phyloP scores from a whole-genome alignment of 1,140 invertebrate species.

The Rhopalosiphum padi region DNA sequence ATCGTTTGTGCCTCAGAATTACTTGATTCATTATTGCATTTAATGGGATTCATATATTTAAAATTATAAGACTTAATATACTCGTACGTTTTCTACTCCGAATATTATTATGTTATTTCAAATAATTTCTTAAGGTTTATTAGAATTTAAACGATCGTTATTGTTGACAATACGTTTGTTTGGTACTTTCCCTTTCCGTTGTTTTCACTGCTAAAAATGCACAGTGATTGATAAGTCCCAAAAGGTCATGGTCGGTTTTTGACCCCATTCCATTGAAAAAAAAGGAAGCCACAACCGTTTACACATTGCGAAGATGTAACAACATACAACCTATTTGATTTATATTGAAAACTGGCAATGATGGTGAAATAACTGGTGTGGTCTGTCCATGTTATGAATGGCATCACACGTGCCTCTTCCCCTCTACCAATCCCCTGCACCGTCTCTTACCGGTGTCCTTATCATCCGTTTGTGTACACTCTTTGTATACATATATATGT shows the following conservation, averaged over 20 bases:
- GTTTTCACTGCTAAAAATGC: slow-evolving; percentile 55
- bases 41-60: not conserved
- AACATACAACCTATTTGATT: slow-evolving; percentile 50
- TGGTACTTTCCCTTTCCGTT: slow-evolving; percentile 41
- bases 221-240: slow-evolving; percentile 42
- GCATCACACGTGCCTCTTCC: slow-evolving; percentile 54
- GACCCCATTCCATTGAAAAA: slow-evolving; percentile 43
- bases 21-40: not conserved
- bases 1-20: not conserved
- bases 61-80: not conserved
- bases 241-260: slow-evolving; percentile 54
- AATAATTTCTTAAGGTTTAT: not conserved
- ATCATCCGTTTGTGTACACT: slow-evolving; percentile 48
- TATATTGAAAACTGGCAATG: slow-evolving; percentile 57
- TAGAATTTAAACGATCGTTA: not conserved
- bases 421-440: not conserved
- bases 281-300: slow-evolving; percentile 42
- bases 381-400: slow-evolving; percentile 53
- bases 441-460: slow-evolving; percentile 31
- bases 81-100: not conserved
- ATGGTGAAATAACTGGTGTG: slow-evolving; percentile 55
- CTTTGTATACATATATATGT: not conserved
- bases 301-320: slow-evolving; percentile 51
- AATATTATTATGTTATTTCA: not conserved
- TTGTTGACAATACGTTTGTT: slow-evolving; percentile 23